Percentiles rank a stretch among this genome's conserved stretches.
These are phyloP conservation scores for Hirudo medicinalis DNA, from an alignment of 1,140 invertebrate species.

Conservation along the genomic window DNA sequence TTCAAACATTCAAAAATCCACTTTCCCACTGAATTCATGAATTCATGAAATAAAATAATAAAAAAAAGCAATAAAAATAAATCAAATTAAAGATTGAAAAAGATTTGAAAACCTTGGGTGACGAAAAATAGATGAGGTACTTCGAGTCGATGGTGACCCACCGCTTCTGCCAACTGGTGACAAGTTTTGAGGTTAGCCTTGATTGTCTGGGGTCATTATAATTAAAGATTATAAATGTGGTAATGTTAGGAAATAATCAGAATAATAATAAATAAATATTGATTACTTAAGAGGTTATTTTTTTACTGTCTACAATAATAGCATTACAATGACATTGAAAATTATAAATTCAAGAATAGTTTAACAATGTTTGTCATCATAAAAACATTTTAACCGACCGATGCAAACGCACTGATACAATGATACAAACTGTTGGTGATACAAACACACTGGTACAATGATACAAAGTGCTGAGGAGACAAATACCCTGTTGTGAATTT, in stretches of 20 bases:
- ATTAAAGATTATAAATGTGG: background rate
- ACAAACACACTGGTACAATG: background rate
- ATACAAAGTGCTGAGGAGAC: background rate
- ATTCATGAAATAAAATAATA: no score
- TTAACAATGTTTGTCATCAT: background rate
- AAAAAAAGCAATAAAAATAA: no score
- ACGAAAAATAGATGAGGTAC: background rate
- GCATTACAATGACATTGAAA: background rate
- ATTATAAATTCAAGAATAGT: conserved; percentile 4
- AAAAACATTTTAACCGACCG: background rate
- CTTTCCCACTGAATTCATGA: no score
- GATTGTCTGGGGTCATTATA: background rate
- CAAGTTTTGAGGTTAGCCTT: background rate
- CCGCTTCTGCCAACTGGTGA: conserved; percentile 1
- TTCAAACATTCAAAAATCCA: no score
- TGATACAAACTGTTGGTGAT: no score
- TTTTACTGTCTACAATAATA: background rate
- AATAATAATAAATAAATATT: no score
- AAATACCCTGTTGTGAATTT: background rate
- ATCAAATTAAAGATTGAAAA: no score
- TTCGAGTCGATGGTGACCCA: background rate
- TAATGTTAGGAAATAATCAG: no score
- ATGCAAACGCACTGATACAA: background rate
- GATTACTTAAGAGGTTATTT: no score
- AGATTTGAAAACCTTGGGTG: background rate